These are phyloP conservation scores for Atta colombica DNA, from an alignment of 1,140 invertebrate genomes.

Conservation along the genomic window DNA sequence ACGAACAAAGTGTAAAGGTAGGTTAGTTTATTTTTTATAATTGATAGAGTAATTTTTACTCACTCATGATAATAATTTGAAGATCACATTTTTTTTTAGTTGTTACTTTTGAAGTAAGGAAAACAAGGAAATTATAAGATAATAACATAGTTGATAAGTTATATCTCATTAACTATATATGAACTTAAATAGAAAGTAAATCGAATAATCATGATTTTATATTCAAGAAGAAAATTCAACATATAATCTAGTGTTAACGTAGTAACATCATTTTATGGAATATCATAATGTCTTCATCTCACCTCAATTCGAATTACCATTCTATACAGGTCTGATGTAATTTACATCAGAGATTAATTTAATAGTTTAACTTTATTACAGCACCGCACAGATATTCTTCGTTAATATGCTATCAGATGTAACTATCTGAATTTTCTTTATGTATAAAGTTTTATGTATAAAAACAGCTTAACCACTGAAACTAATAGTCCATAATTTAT, in stretches of 20 bases:
- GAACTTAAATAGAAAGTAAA: neutral
- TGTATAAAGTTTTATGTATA: neutral
- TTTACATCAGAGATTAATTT: conserved; percentile 54
- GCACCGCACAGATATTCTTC: conserved; percentile 37
- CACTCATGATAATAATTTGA: no score
- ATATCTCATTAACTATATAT: conserved; percentile 5
- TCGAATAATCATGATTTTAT: conserved; percentile 36
- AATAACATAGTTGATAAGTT: neutral
- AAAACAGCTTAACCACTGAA: conserved; percentile 27
- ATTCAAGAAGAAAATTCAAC: neutral
- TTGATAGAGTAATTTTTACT: no score
- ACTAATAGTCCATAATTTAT: conserved; percentile 16
- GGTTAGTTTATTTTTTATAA: no score
- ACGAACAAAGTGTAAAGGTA: no score
- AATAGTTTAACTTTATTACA: conserved; percentile 45
- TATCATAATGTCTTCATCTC: conserved; percentile 16
- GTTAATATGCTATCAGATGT: conserved; percentile 58
- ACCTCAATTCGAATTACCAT: conserved; percentile 14
- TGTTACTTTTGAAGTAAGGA: no score
- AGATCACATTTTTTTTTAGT: no score
- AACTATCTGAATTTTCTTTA: conserved; percentile 43
- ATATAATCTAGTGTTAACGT: neutral
- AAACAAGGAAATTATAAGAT: no score
- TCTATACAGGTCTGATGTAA: conserved; percentile 18
- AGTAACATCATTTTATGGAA: neutral